Conservation (phyloP, 2,797 vertebrate genomes). For the Limnodromus scolopaceus region DNA sequence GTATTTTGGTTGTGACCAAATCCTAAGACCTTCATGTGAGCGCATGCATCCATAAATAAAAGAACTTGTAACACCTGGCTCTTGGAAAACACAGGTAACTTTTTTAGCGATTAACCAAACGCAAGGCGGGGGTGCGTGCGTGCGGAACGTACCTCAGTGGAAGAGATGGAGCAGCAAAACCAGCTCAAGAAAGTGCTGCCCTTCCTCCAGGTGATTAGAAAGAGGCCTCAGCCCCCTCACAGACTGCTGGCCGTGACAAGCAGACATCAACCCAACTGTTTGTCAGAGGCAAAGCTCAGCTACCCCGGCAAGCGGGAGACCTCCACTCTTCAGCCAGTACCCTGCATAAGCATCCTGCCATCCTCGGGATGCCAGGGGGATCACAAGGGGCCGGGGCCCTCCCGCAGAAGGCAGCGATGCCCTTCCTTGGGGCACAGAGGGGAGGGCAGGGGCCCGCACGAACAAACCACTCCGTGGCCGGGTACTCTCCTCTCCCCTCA, state of each 20-base stretch:
- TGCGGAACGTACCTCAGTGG: fast-evolving
- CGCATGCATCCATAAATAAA: fast-evolving
- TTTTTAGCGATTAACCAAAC: background rate
- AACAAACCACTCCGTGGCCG: fast-evolving
- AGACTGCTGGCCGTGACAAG: background rate
- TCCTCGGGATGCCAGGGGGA: fast-evolving
- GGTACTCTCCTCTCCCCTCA: background rate
- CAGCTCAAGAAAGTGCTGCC: no score
- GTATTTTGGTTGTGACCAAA: background rate
- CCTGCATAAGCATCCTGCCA: background rate
- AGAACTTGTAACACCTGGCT: background rate
- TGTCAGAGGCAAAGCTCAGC: background rate
- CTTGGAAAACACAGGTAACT: fast-evolving
- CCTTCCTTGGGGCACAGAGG: fast-evolving
- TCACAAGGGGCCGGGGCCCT: fast-evolving
- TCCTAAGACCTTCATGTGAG: background rate
- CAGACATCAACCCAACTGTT: fast-evolving
- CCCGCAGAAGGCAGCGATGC: fast-evolving
- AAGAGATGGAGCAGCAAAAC: background rate
- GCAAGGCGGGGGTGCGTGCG: background rate
- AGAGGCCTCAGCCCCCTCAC: background rate
- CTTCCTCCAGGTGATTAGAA: fast-evolving
- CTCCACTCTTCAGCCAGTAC: background rate
- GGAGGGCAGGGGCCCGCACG: fast-evolving
- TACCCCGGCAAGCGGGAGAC: fast-evolving